Evolutionary conservation across 2,113 vertebrate species (phyloP), one percentile per base, ranked within the genome.

Genomic region (Murina feae): DNA sequence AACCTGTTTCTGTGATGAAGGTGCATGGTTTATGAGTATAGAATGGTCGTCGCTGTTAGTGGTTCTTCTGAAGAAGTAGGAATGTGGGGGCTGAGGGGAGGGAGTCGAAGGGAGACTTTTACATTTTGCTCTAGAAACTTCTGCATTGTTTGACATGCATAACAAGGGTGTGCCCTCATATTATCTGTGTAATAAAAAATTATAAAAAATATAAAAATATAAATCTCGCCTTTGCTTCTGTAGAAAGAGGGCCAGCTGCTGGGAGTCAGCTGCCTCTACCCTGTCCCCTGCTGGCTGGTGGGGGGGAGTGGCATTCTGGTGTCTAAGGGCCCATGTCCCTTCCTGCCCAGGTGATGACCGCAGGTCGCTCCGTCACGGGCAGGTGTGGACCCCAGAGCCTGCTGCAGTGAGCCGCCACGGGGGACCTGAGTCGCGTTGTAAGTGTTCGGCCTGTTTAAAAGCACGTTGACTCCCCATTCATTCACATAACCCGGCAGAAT

Each of bases 401-500:
- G 18, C n/a, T 6, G 23, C 14, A 10, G 16, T 39, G 84, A 58
- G 65, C 21, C 0, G 7, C 37, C 1, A 0, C 21, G 39, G 37
- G 11, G 28, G 58, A 49, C 25, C 23, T 1, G 28, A 44, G 86
- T 90, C 49, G 17, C 0, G 0, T 13, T 30, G 69, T 65, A 42
- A 72, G 42, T 55, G 65, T 86, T 93, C 90, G 93, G 96, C 90
- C 96, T 86, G 42, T 96, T 97, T 93, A 80, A 94, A 96, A 97
- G 60, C 76, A 11, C 11, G n/a, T 81, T 78, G 58, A 94, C 88
- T 80, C 0, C 47, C 79, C 42, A 92, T 80, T 55, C 84, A 78
- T 97, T 97, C 96, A 90, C 91, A 78, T 49, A 94, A 78, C 42
- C 93, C 97, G 97, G 96, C 95, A 96, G 97, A 97, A 97, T 98